A percentile compares a stretch with the other conserved stretches of the same genome.
Conservation (phyloP, 1,140 invertebrate genomes). For the Brachionus sp. region DNA sequence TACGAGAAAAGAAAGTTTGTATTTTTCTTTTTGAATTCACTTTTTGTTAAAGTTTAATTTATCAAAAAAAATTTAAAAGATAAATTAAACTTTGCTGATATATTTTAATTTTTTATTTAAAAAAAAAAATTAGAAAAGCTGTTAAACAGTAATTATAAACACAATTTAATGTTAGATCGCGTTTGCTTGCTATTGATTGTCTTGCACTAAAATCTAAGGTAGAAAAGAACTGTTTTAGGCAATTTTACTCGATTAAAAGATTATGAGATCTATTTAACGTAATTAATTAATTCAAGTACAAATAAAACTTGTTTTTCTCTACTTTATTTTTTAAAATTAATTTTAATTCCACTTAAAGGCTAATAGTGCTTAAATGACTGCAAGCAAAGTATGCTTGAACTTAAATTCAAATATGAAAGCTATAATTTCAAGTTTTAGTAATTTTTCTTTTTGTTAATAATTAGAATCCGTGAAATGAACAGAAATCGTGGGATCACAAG, state of each 20-base stretch:
- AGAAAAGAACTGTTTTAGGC: neutral
- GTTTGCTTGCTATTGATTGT: neutral
- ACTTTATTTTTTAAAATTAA: neutral
- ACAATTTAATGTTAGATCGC: neutral
- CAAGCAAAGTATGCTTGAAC: neutral
- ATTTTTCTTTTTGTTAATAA: neutral
- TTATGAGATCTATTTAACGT: no score
- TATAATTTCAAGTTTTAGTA: neutral
- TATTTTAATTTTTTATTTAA: neutral
- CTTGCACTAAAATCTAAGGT: neutral
- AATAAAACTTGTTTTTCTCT: neutral
- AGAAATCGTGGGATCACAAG: neutral
- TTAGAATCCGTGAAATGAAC: neutral
- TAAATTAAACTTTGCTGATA: neutral
- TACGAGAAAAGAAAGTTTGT: conserved; percentile 1
- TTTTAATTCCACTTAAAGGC: neutral
- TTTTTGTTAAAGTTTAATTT: neutral
- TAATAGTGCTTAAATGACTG: neutral
- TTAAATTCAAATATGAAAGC: neutral
- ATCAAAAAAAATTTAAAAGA: neutral
- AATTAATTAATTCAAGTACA: neutral
- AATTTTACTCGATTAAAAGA: neutral
- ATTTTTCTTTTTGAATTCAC: neutral
- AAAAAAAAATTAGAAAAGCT: neutral
- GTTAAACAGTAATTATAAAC: neutral